Conservation (phyloP, 2,888 invertebrate species). For the Drosophila nr. perissopoda region DNA sequence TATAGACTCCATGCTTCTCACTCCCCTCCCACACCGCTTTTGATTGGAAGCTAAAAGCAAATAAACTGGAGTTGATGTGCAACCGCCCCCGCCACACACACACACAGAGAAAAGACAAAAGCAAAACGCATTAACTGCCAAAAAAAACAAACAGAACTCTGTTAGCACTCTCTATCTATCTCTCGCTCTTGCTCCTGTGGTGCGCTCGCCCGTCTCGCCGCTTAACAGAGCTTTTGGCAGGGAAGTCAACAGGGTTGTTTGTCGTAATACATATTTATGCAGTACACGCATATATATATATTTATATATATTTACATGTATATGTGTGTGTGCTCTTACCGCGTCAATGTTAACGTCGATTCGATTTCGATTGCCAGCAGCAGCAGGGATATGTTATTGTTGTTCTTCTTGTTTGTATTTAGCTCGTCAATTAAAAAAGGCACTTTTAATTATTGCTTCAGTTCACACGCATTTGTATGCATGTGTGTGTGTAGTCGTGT, state of each 20-base stretch:
- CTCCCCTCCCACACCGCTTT: constrained; percentile 8
- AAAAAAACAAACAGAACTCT: constrained; percentile 56
- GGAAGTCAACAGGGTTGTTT: constrained; percentile 50
- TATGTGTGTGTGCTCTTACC: constrained; percentile 57
- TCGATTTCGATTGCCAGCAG: constrained; percentile 67
- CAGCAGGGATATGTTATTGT: constrained; percentile 28
- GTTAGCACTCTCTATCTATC: neutral
- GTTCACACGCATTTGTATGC: constrained; percentile 35
- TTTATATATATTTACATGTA: constrained; percentile 14
- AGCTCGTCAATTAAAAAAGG: constrained; percentile 73
- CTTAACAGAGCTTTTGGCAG: constrained; percentile 41
- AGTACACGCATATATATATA: constrained; percentile 14
- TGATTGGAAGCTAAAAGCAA: constrained; percentile 59
- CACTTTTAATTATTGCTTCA: constrained; percentile 78
- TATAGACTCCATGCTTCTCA: constrained; percentile 7
- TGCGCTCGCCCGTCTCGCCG: constrained; percentile 8
- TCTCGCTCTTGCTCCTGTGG: neutral
- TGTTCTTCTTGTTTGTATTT: constrained; percentile 40
- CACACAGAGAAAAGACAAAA: constrained; percentile 51
- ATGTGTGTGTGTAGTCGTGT: constrained; percentile 23
- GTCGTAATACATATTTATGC: constrained; percentile 10
- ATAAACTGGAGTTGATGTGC: constrained; percentile 53
- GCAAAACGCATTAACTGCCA: constrained; percentile 75
- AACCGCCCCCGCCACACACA: constrained; percentile 27
- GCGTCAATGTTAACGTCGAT: constrained; percentile 73